Evolutionary conservation across 2,888 invertebrate species (phyloP).

Genomic region (Sturmia bella): DNA sequence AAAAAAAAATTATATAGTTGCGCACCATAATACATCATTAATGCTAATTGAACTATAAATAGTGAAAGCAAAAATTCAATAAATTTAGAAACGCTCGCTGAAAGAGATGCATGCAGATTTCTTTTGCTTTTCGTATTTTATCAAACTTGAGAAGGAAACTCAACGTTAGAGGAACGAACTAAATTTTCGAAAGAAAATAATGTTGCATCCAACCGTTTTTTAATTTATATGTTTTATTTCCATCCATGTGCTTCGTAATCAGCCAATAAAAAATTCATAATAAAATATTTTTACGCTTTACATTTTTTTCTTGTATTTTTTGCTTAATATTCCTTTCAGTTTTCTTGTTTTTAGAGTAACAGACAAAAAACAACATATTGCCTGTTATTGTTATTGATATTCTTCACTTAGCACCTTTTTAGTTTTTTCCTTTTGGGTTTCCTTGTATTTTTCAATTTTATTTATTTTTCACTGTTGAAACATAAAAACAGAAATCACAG

Average conservation of each 20-base stretch:
- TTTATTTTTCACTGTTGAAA: constrained; percentile 5
- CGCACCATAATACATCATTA: constrained; percentile 7
- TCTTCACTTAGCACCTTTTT: constrained; percentile 62
- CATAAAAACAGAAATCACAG: constrained; percentile 57
- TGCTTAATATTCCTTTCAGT: not conserved
- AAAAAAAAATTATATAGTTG: not conserved
- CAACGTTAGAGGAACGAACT: too few relatives aligned
- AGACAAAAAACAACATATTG: constrained; percentile 55
- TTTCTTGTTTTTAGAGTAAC: not conserved
- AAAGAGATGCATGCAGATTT: not conserved
- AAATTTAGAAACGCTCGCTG: not conserved
- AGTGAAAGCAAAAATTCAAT: not conserved
- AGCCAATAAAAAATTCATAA: constrained; percentile 64
- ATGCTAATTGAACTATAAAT: constrained; percentile 10
- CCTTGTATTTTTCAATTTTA: not conserved
- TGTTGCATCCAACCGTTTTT: not conserved
- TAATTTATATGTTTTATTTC: constrained; percentile 13
- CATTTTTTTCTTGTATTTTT: not conserved
- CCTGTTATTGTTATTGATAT: constrained; percentile 62
- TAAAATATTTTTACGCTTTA: constrained; percentile 2
- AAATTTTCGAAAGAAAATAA: not conserved
- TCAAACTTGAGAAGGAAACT: too few relatives aligned
- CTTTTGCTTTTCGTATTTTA: too few relatives aligned
- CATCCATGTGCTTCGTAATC: constrained; percentile 30
- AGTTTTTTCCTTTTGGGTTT: constrained; percentile 22